A percentile compares a stretch with the other conserved stretches of the same genome.
Evolutionary conservation across 2,113 vertebrate species (phyloP).

Genomic region (Rhegmatorhina hoffmannsi): DNA sequence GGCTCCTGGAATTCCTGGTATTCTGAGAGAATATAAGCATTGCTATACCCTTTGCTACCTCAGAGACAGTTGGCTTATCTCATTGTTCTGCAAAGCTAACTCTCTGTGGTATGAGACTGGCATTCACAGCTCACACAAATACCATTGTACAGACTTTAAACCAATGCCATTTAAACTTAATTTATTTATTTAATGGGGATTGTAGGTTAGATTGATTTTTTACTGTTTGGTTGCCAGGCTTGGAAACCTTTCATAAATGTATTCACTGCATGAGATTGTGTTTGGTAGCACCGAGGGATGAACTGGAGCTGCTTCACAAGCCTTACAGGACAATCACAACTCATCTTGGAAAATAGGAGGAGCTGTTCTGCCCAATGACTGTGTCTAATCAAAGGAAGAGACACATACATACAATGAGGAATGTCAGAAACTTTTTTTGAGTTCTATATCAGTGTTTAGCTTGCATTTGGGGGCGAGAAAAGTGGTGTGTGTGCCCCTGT

Average conservation of each 20-base stretch:
- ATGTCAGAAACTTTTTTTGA: background rate
- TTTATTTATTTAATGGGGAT: background rate
- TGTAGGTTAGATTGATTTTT: accelerated
- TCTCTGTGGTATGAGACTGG: background rate
- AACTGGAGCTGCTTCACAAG: background rate
- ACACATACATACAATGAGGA: background rate
- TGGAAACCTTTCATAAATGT: background rate
- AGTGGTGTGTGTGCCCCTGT: no score
- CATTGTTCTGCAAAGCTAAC: background rate
- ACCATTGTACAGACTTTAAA: background rate
- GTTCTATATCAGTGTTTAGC: background rate
- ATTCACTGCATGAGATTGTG: background rate
- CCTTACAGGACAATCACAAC: background rate
- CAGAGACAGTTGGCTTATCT: background rate
- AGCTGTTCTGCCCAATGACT: background rate
- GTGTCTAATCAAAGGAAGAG: background rate
- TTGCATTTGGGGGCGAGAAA: no score
- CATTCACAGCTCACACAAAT: background rate
- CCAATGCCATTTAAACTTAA: background rate
- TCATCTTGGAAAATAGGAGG: background rate
- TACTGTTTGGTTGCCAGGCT: accelerated
- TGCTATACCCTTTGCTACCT: background rate
- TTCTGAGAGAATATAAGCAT: background rate
- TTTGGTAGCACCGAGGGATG: background rate
- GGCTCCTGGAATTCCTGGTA: background rate